Evolutionary conservation across 2,797 vertebrate species (phyloP).

Genomic region (Percopsis omiscomaycus): DNA sequence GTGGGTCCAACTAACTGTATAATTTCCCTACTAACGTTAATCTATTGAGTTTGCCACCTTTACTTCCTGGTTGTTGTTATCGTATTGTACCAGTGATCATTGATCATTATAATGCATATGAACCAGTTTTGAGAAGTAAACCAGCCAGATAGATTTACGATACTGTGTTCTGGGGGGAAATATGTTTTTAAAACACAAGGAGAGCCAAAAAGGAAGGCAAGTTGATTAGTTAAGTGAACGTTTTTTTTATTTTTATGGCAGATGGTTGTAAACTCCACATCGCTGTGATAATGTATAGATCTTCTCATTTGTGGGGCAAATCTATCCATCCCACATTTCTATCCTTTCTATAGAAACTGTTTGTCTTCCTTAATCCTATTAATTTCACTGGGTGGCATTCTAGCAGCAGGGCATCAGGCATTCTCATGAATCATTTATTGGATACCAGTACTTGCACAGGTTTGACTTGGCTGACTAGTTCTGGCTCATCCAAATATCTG

Average conservation of each 20-base stretch:
- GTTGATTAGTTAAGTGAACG: not conserved
- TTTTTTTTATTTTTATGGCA: not conserved
- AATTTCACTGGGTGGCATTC: constrained; percentile 6
- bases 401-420: constrained; percentile 23
- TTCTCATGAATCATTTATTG: constrained; percentile 27
- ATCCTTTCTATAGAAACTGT: not conserved
- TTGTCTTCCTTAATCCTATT: constrained; percentile 2
- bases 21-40: too few relatives aligned
- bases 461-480: not conserved
- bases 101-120: not conserved
- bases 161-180: not conserved
- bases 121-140: not conserved
- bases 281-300: constrained; percentile 13
- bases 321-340: constrained; percentile 3
- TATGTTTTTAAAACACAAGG: not conserved
- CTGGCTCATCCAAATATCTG: not conserved
- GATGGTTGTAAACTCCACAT: constrained; percentile 2
- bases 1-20: too few relatives aligned
- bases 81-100: not conserved
- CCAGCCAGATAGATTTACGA: not conserved
- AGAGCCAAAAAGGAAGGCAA: not conserved
- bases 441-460: not conserved
- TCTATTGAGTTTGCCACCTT: not conserved
- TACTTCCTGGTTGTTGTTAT: not conserved
- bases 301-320: constrained; percentile 2